Evolutionary conservation across 2,113 vertebrate genomes (phyloP).

Genomic region (Periophthalmus modestus): DNA sequence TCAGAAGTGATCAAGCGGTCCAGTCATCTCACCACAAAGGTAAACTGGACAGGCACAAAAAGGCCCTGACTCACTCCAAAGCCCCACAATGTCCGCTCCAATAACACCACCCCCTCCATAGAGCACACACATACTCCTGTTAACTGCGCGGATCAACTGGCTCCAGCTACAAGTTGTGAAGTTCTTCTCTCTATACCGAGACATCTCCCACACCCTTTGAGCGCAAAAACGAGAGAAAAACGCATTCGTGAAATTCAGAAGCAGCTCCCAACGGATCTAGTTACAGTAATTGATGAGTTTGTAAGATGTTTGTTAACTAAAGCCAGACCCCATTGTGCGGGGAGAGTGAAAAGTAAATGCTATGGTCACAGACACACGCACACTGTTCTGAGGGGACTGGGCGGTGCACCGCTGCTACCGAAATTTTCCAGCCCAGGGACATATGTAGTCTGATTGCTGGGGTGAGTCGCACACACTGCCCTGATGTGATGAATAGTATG

Average conservation of each 20-base stretch:
- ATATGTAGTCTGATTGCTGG: constrained; percentile 34
- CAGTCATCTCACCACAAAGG: constrained; percentile 75
- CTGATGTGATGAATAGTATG: constrained; percentile 57
- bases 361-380: constrained; percentile 28
- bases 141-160: constrained; percentile 40
- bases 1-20: constrained; percentile 69
- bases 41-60: constrained; percentile 62
- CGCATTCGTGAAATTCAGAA: constrained; percentile 74
- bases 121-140: constrained; percentile 33
- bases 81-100: constrained; percentile 61
- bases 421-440: constrained; percentile 58
- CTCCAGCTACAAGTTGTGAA: constrained; percentile 24
- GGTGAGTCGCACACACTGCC: constrained; percentile 25
- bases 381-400: constrained; percentile 1
- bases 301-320: constrained; percentile 68
- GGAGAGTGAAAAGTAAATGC: constrained; percentile 47
- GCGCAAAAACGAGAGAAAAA: constrained; percentile 64
- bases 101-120: constrained; percentile 51
- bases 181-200: constrained; percentile 19
- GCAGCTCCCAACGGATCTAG: constrained; percentile 67
- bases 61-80: constrained; percentile 58
- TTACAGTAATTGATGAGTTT: constrained; percentile 78
- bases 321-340: constrained; percentile 57
- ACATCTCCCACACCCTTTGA: constrained; percentile 38
- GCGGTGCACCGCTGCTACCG: constrained; percentile 43